Evolutionary conservation across 2,797 vertebrate genomes (phyloP), one percentile per base, ranked within the genome.

Genomic region (Oceanodroma leucorhoa): DNA sequence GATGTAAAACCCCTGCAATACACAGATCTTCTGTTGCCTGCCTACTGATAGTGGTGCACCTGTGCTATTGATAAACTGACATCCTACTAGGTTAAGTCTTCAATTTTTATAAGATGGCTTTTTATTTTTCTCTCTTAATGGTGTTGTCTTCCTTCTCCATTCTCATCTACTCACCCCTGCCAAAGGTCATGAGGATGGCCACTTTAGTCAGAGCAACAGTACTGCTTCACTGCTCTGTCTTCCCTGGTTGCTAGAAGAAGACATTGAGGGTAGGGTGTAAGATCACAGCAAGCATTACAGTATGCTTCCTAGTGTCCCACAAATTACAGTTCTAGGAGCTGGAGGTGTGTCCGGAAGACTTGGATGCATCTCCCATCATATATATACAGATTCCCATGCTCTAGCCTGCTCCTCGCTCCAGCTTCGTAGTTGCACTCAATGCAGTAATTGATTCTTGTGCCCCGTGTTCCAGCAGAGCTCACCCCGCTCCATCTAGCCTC

Each of bases 401-500:
- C 5, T 61, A 38, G 6, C 26, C 27, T 67, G 53, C 24, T 51
- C 14, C 77, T 54, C 9, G 2, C 10, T 71, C 29, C 24, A 23
- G 2, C 69, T 89, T 61, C 5, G 0, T 53, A 30, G 24, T 34
- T 27, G 13, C 23, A 29, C 9, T 57, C 21, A 30, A 4, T 16
- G 11, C 16, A n/a, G 8, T 64, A 24, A 48, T 20, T 60, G 3
- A 19, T 78, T 82, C 34, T 57, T 34, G 40, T 5, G 12, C 53
- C 46, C 34, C 2, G 3, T 88, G 45, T 8, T 30, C 29, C 62
- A 65, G 77, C 43, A 81, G 66, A 69, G 14, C 24, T 71, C 46
- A 21, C n/a, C n/a, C 12, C 2, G 0, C 24, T 61, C n/a, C 11
- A 19, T 54, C 43, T 29, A 36, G n/a, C 22, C 54, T 66, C 0